phyloP scores from a whole-genome alignment of 1,140 invertebrate species.

The Hesperophylax magnus region DNA sequence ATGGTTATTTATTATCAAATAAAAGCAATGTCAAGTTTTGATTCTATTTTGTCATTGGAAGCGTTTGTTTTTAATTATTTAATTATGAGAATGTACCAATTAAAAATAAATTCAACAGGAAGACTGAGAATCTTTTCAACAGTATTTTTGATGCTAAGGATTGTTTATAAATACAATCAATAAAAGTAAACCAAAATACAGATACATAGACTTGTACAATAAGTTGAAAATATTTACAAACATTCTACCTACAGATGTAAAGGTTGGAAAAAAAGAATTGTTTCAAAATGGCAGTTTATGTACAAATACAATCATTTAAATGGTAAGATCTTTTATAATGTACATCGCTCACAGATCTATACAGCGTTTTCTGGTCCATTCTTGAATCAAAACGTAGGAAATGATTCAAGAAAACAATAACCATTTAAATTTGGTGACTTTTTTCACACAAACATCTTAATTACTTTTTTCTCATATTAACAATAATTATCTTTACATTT shows the following conservation, averaged over 20 bases:
- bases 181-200: not conserved
- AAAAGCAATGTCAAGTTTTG: too few relatives aligned
- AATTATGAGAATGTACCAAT: too few relatives aligned
- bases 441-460: too few relatives aligned
- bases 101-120: too few relatives aligned
- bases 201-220: not conserved
- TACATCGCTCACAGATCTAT: not conserved
- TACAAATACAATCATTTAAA: constrained; percentile 7
- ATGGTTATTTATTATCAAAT: too few relatives aligned
- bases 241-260: not conserved
- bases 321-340: constrained; percentile 1
- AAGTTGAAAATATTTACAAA: constrained; percentile 6
- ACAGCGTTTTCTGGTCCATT: not conserved
- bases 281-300: not conserved
- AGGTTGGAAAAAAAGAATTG: not conserved
- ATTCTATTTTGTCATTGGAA: too few relatives aligned
- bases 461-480: too few relatives aligned
- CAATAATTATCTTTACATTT: not conserved
- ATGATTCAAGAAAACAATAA: not conserved
- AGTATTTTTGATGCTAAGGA: too few relatives aligned
- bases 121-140: too few relatives aligned
- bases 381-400: not conserved
- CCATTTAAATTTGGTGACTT: too few relatives aligned
- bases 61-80: too few relatives aligned
- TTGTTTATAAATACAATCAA: too few relatives aligned